phyloP scores from a whole-genome alignment of 2,113 vertebrate species.

The Mustelus asterias region DNA sequence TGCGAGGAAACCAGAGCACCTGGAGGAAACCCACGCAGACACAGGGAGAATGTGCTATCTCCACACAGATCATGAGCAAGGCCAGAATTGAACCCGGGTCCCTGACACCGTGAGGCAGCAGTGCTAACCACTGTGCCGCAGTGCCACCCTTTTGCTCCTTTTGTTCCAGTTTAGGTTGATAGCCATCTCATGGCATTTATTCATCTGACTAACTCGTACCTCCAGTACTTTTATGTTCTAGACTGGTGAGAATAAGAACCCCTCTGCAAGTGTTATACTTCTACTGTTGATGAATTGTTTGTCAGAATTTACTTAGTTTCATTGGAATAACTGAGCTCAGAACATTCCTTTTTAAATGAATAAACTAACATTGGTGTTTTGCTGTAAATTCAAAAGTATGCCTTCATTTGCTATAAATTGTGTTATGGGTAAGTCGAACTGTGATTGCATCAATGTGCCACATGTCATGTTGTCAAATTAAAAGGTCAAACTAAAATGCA shows the following conservation, averaged over 20 bases:
- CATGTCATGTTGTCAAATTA: conserved; percentile 5
- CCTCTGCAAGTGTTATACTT: not conserved
- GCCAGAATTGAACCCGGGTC: too few relatives aligned
- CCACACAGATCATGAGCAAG: too few relatives aligned
- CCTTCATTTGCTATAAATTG: not conserved
- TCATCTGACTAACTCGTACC: not conserved
- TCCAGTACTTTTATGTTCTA: not conserved
- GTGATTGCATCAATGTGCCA: not conserved
- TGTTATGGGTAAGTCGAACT: not conserved
- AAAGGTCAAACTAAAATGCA: conserved; percentile 7
- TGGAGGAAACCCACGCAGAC: too few relatives aligned
- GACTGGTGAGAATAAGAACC: not conserved
- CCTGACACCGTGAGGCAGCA: too few relatives aligned
- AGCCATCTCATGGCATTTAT: not conserved
- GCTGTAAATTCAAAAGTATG: not conserved
- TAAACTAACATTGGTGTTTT: not conserved
- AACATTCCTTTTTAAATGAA: not conserved
- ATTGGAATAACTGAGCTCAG: not conserved
- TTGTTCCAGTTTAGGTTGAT: not conserved
- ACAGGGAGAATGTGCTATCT: too few relatives aligned
- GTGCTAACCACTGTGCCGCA: too few relatives aligned
- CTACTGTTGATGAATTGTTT: not conserved
- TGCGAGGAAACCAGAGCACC: too few relatives aligned
- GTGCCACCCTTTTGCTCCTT: too few relatives aligned
- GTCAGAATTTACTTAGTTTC: not conserved